Conservation (phyloP, 2,888 invertebrate genomes). For the Neoascia interrupta region DNA sequence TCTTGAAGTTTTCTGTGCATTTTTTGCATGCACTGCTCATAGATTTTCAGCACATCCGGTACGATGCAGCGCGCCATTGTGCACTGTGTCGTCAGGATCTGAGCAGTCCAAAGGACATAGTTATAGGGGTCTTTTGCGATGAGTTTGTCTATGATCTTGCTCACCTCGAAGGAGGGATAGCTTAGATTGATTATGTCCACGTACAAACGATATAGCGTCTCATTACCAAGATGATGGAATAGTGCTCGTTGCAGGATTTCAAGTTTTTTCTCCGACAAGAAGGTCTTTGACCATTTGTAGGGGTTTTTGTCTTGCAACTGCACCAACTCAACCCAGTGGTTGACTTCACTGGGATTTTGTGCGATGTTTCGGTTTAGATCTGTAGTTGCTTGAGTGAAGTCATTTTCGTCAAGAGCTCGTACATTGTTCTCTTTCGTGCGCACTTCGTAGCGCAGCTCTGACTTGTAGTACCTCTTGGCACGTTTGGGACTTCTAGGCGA, state of each 20-base stretch:
- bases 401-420: constrained; percentile 78
- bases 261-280: constrained; percentile 82
- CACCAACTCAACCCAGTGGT: constrained; percentile 83
- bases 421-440: constrained; percentile 64
- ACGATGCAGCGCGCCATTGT: constrained; percentile 84
- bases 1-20: constrained; percentile 75
- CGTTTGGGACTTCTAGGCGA: constrained; percentile 2
- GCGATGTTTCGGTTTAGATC: constrained; percentile 81
- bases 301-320: constrained; percentile 81
- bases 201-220: constrained; percentile 79
- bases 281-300: constrained; percentile 75
- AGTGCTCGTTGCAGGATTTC: constrained; percentile 84
- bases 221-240: constrained; percentile 81
- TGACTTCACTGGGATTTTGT: constrained; percentile 81
- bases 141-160: constrained; percentile 75
- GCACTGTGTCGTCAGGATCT: constrained; percentile 78
- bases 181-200: constrained; percentile 79
- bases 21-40: constrained; percentile 79
- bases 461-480: constrained; percentile 51
- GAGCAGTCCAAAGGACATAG: constrained; percentile 77
- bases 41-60: constrained; percentile 82
- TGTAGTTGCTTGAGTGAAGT: constrained; percentile 80
- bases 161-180: constrained; percentile 83
- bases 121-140: constrained; percentile 75
- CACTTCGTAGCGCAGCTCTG: constrained; percentile 54